Evolutionary conservation across 2,797 vertebrate species (phyloP), one percentile per base, ranked within the genome.

Genomic region (Petrocephalus sullivani): DNA sequence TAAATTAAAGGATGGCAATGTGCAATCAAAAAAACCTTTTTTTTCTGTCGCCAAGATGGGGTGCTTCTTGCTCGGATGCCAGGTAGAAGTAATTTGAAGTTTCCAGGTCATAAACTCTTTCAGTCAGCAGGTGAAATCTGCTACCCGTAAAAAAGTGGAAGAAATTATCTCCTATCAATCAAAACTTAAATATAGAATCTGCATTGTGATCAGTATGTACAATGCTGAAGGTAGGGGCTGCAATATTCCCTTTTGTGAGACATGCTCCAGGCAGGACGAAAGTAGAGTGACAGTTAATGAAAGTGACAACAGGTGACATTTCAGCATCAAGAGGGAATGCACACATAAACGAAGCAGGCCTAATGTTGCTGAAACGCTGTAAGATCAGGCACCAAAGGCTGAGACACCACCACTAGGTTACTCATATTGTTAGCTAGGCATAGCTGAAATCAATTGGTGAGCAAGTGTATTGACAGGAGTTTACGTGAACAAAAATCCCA

Each of bases 151-250:
- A 28, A 64, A 28, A 64, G 9, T 28, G 28, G 28, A 28, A 28
- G 28, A 28, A 64, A 64, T 9, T 64, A 64, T 64, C 21, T 64
- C 9, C 60, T 9, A 67, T 67, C 23, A 64, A 12, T 23, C n/a
- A 61, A 61, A 61, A 61, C 23, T 28, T 67, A 33, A 33, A 71
- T 33, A 71, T 28, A 71, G 10, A 90, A 28, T 28, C 28, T 28
- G 28, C 75, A 88, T 89, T 88, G 88, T 91, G 89, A 92, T 90
- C 89, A 90, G 90, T 89, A 87, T 90, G 89, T 88, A 89, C 33
- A 21, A 33, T 84, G 23, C 28, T 41, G 53, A 60, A 58, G 53
- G 67, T 81, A 89, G 88, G 90, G 89, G 91, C 88, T 91, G 90
- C 92, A 90, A 87, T 49, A 60, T 33, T 89, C 64, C 75, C 21